Conservation (phyloP, 2,113 vertebrate species). For the Pagrus major region DNA sequence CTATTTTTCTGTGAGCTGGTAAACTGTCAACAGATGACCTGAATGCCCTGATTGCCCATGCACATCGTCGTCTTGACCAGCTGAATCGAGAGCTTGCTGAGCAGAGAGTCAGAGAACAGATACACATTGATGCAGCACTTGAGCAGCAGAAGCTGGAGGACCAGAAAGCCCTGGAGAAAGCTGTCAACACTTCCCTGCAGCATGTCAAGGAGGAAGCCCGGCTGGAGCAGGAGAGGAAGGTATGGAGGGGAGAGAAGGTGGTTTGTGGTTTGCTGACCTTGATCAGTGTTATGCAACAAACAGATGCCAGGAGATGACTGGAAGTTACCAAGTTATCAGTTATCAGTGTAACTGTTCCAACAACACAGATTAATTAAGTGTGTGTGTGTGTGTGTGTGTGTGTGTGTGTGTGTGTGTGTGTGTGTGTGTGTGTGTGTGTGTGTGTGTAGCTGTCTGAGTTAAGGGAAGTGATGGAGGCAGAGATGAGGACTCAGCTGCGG, state of each 20-base stretch:
- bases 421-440: neutral
- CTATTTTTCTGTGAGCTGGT: slow-evolving; percentile 84
- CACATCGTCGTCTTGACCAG: slow-evolving; percentile 96
- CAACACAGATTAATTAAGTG: neutral
- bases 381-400: neutral
- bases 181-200: slow-evolving; percentile 87
- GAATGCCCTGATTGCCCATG: slow-evolving; percentile 94
- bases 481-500: slow-evolving; percentile 97
- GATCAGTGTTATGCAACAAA: neutral
- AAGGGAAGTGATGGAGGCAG: slow-evolving; percentile 94
- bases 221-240: slow-evolving; percentile 93
- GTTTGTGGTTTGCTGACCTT: neutral
- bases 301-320: neutral
- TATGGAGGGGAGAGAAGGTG: slow-evolving; percentile 32
- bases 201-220: slow-evolving; percentile 87
- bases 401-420: neutral
- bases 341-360: neutral
- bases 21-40: slow-evolving; percentile 91
- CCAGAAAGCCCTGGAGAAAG: slow-evolving; percentile 85
- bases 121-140: slow-evolving; percentile 90
- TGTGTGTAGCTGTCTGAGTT: slow-evolving; percentile 88
- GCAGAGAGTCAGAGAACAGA: slow-evolving; percentile 91
- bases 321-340: neutral
- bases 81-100: slow-evolving; percentile 92
- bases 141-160: slow-evolving; percentile 93